A percentile compares a stretch with the other conserved stretches of the same genome.
Conservation (phyloP, 2,888 invertebrate genomes). For the Trachelus iudaicus region DNA sequence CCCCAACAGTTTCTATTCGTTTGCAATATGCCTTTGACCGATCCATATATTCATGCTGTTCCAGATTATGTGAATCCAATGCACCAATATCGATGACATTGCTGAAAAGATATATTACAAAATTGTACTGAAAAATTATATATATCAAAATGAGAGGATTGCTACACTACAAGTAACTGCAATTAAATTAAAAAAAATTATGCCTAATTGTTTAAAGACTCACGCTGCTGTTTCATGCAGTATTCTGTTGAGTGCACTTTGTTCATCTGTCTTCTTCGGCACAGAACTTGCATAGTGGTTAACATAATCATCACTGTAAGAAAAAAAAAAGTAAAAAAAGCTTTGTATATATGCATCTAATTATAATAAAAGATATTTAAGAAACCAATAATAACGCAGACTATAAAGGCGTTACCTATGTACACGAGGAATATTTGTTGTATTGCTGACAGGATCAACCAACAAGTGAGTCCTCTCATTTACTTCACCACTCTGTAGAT, state of each 20-base stretch:
- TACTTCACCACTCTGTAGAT: constrained; percentile 69
- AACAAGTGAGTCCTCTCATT: constrained; percentile 85
- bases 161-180: not conserved
- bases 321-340: constrained; percentile 23
- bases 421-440: constrained; percentile 76
- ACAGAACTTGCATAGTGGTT: constrained; percentile 73
- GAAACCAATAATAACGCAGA: not conserved
- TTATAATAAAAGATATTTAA: not conserved
- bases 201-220: constrained; percentile 56
- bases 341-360: not conserved
- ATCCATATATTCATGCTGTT: constrained; percentile 89
- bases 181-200: constrained; percentile 13
- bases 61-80: constrained; percentile 86
- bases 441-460: constrained; percentile 81
- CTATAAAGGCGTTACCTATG: constrained; percentile 67
- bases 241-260: constrained; percentile 89
- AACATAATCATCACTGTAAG: constrained; percentile 74
- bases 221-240: constrained; percentile 92
- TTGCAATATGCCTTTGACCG: constrained; percentile 60
- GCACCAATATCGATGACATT: constrained; percentile 96
- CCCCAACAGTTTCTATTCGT: constrained; percentile 62
- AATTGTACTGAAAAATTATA: not conserved
- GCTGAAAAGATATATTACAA: constrained; percentile 66
- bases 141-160: not conserved
- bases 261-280: constrained; percentile 88